Conservation (phyloP, 2,888 invertebrate genomes). For the Digitonthophagus gazella region DNA sequence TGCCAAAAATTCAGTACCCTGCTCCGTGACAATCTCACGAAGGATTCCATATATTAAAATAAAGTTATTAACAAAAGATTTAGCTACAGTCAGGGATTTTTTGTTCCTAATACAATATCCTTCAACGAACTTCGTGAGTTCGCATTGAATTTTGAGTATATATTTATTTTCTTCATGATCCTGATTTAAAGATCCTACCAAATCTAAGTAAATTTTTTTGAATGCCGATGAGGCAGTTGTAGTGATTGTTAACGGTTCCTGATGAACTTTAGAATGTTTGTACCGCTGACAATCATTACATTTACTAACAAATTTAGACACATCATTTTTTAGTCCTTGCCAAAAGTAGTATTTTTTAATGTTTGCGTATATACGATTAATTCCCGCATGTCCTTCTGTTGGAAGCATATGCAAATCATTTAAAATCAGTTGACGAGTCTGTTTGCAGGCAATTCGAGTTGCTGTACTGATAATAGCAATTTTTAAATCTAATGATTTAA, state of each 20-base stretch:
- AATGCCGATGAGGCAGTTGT: constrained; percentile 19
- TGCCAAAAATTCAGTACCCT: no score
- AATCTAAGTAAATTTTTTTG: no score
- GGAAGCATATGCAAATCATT: constrained; percentile 24
- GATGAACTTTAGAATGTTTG: no score
- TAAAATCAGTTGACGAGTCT: constrained; percentile 21
- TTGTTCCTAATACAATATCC: no score
- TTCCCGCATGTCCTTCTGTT: constrained; percentile 22
- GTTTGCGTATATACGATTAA: constrained; percentile 19
- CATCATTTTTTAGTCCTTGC: constrained; percentile 12
- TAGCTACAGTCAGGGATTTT: no score
- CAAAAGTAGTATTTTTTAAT: constrained; percentile 23
- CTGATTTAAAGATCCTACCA: no score
- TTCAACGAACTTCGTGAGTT: no score
- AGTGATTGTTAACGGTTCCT: constrained; percentile 10
- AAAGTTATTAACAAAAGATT: no score
- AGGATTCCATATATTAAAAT: no score
- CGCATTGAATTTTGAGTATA: no score
- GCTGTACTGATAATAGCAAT: constrained; percentile 12
- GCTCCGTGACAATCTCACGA: no score
- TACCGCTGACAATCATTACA: background rate
- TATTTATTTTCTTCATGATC: no score
- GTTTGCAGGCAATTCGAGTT: constrained; percentile 7
- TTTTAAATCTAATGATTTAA: background rate
- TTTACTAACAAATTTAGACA: constrained; percentile 15